Evolutionary conservation across 2,888 invertebrate species (phyloP), one percentile per base, ranked within the genome.

Genomic region (Ectropis crepuscularia): DNA sequence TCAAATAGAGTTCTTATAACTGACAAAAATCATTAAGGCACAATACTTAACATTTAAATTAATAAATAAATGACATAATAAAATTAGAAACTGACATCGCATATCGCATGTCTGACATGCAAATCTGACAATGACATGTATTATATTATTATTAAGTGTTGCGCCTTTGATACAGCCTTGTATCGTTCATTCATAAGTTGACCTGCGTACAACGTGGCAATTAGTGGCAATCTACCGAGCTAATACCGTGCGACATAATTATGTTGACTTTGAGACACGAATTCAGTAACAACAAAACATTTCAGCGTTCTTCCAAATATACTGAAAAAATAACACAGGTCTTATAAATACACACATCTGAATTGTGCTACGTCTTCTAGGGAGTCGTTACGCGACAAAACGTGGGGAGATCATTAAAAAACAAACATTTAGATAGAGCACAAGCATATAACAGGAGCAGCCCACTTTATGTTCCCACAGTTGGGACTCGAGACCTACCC

Each of bases 181-280:
- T 70, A 72, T 69, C 69, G 70, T 69, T 70, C 73, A 70, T 69
- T 67, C 69, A 46, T 53, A 57, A 57, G 39, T 45, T 39, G 54
- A 59, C 67, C 60, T 68, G 50, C 53, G 16, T 49, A 64, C 37
- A 41, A 64, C 53, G 50, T 59, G 50, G 53, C 45, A 63, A 64
- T 67, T 64, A 67, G 64, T 57, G 62, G 42, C 66, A 57, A 61
- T 45, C 45, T 58, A 69, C 65, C 61, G 61, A 57, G 61, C 42
- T 65, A 63, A 65, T 67, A 61, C 61, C 62, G 57, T 67, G 57
- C 57, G 55, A 69, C 68, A 66, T 67, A 60, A 63, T 65, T 46
- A 60, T 69, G 63, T 71, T 68, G 63, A 59, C 57, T 39, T 55
- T 47, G 28, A 47, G 47, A 8, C 9, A n/a, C 12, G 5, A 39